phyloP scores from a whole-genome alignment of 2,797 vertebrate genomes.

The Acropternis orthonyx region DNA sequence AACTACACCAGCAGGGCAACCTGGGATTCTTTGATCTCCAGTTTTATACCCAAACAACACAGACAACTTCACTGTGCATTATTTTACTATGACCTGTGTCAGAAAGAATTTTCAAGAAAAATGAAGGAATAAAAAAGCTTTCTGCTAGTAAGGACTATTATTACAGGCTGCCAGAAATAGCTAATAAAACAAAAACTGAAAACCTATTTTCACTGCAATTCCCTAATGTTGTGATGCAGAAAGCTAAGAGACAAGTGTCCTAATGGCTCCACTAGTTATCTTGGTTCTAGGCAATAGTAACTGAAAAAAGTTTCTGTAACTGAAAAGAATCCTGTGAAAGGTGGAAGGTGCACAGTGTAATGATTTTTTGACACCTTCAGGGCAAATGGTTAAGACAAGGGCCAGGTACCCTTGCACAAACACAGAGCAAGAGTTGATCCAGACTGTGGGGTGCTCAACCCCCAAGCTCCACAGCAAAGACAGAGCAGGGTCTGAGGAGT shows the following conservation, averaged over 20 bases:
- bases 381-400: neutral
- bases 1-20: neutral
- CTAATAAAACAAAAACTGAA: neutral
- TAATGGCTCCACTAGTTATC: neutral
- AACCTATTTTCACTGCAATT: neutral
- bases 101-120: neutral
- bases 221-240: neutral
- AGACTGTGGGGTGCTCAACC: neutral
- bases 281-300: neutral
- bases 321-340: neutral
- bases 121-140: neutral
- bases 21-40: neutral
- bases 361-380: neutral
- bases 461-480: neutral
- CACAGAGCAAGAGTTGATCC: fast-evolving
- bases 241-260: neutral
- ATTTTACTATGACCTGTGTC: neutral
- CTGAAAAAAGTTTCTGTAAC: neutral
- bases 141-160: neutral
- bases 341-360: neutral
- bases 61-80: neutral
- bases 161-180: neutral
- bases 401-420: neutral
- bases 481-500: neutral
- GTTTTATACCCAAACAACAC: neutral